Percentiles rank a stretch among this genome's conserved stretches.
Conservation (phyloP, 2,888 invertebrate genomes). For the Polydrusus pterygomalis region DNA sequence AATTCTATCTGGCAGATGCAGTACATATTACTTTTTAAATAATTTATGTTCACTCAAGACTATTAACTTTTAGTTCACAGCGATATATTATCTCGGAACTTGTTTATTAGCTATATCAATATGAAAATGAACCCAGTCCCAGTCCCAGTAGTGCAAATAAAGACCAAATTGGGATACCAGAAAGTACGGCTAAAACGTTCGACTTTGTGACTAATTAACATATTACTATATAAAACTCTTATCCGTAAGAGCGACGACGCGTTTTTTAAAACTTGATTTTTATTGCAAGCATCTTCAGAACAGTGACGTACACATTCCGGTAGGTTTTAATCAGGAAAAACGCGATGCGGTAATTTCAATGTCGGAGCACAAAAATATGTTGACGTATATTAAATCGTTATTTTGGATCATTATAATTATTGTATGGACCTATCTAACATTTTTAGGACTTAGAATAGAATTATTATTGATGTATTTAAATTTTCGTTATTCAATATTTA, state of each 20-base stretch:
- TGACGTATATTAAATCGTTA: too few species aligned
- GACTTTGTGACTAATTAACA: conserved; percentile 52
- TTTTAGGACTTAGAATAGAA: too few species aligned
- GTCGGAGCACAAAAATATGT: too few species aligned
- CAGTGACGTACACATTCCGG: conserved; percentile 22
- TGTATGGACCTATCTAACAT: too few species aligned
- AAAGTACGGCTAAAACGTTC: conserved; percentile 49
- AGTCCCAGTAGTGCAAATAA: conserved; percentile 51
- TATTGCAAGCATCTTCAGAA: conserved; percentile 14
- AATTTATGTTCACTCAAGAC: conserved; percentile 37
- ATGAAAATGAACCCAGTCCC: too few species aligned
- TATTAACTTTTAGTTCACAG: conserved; percentile 26
- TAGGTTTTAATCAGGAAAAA: too few species aligned
- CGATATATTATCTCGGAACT: conserved; percentile 31
- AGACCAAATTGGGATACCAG: conserved; percentile 56
- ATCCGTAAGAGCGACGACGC: conserved; percentile 38
- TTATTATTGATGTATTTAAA: too few species aligned
- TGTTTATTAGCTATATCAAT: conserved; percentile 39
- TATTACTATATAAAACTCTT: conserved; percentile 55
- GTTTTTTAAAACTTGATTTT: conserved; percentile 36
- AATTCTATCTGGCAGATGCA: too few species aligned
- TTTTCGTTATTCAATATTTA: too few species aligned
- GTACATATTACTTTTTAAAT: neutral
- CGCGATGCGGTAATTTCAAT: too few species aligned
- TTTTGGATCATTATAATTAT: too few species aligned